Conservation (phyloP, 1,140 invertebrate genomes). For the Drosophila saltans region DNA sequence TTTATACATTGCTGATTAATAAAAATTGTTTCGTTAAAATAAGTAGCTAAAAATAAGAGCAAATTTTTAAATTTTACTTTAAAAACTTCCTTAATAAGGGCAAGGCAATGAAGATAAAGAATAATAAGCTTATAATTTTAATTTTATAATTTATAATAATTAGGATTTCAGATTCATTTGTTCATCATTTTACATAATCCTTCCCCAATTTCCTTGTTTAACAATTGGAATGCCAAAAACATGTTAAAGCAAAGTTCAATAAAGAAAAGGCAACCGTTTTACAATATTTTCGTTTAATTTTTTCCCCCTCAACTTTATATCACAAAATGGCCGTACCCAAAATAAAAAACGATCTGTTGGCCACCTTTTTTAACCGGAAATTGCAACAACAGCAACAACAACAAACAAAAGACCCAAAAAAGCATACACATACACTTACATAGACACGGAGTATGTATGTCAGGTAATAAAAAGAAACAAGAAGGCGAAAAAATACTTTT, state of each 20-base stretch:
- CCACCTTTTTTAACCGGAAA: conserved; percentile 36
- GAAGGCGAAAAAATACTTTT: conserved; percentile 27
- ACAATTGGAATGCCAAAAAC: too few species aligned
- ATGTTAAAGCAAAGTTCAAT: neutral
- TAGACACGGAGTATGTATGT: conserved; percentile 13
- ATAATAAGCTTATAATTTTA: too few species aligned
- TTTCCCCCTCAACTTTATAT: neutral
- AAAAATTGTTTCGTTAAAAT: too few species aligned
- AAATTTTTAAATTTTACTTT: too few species aligned
- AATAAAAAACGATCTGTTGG: neutral
- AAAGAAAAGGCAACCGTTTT: conserved; percentile 25
- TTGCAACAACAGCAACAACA: conserved; percentile 25
- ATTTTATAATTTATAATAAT: too few species aligned
- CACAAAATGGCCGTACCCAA: conserved; percentile 22
- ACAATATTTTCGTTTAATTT: neutral
- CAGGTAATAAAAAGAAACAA: conserved; percentile 13
- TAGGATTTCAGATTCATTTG: too few species aligned
- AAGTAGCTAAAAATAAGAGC: too few species aligned
- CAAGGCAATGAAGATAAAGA: too few species aligned
- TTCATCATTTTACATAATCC: too few species aligned
- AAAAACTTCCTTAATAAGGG: too few species aligned
- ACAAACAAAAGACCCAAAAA: conserved; percentile 8
- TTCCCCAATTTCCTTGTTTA: too few species aligned
- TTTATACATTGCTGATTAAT: too few species aligned
- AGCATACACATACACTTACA: neutral